These are phyloP conservation scores for Megaceryle torquata DNA, from an alignment of 2,113 vertebrate genomes.

Conservation along the genomic window DNA sequence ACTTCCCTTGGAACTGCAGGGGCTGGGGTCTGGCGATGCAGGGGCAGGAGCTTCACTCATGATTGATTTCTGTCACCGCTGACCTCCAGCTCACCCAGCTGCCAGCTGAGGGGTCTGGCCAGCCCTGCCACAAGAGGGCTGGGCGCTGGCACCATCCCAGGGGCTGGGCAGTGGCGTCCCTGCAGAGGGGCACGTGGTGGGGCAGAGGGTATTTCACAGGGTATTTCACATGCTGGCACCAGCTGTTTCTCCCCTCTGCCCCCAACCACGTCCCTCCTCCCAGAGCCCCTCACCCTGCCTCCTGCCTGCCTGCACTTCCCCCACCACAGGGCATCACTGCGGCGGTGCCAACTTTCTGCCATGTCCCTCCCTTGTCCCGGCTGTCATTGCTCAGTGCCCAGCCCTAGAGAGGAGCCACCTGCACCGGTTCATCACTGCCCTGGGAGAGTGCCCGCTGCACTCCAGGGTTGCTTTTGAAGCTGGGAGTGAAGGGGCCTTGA, in stretches of 20 bases:
- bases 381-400: neutral
- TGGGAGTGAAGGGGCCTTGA: neutral
- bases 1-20: neutral
- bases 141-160: accelerated
- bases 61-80: neutral
- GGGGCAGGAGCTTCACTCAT: neutral
- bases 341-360: neutral
- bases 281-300: neutral
- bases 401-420: neutral
- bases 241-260: slow-evolving; percentile 27
- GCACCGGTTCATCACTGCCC: neutral
- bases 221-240: slow-evolving; percentile 44
- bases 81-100: neutral
- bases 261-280: neutral
- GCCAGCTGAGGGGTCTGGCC: accelerated
- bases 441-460: neutral
- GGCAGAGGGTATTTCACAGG: slow-evolving; percentile 42
- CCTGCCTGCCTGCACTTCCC: neutral
- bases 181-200: accelerated
- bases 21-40: accelerated
- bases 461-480: neutral
- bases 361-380: neutral
- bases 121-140: accelerated
- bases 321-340: neutral
- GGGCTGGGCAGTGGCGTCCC: accelerated